Evolutionary conservation across 2,888 invertebrate genomes (phyloP).

Genomic region (Parnassius mnemosyne): DNA sequence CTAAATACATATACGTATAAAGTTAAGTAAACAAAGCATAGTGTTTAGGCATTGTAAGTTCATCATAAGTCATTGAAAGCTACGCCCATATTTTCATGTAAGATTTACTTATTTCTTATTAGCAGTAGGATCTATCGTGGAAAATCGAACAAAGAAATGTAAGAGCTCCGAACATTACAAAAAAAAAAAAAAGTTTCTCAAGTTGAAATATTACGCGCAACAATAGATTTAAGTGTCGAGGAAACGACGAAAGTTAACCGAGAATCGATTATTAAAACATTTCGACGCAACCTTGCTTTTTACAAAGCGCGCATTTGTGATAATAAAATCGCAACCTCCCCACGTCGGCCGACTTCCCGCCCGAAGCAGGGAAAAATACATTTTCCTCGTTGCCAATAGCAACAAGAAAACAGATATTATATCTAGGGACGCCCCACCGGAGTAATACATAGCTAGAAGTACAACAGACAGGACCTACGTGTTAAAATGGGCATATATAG

Average conservation of each 20-base stretch:
- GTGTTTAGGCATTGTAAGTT: no score
- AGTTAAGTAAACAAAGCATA: no score
- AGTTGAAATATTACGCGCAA: background rate
- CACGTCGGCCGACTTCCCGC: slow-evolving; percentile 32
- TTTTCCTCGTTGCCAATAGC: slow-evolving; percentile 66
- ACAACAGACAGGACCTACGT: slow-evolving; percentile 39
- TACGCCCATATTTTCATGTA: no score
- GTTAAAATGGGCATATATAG: slow-evolving; percentile 64
- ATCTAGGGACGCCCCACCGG: slow-evolving; percentile 53
- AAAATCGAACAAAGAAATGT: no score
- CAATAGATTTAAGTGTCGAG: slow-evolving; percentile 11
- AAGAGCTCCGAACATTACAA: no score
- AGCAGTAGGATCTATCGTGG: no score
- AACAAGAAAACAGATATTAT: slow-evolving; percentile 67
- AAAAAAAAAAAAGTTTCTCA: no score
- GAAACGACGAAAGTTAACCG: slow-evolving; percentile 11
- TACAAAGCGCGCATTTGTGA: slow-evolving; percentile 32
- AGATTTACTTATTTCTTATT: no score
- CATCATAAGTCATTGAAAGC: no score
- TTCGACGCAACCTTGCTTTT: slow-evolving; percentile 19
- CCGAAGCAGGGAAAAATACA: slow-evolving; percentile 57
- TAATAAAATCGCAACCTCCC: slow-evolving; percentile 40
- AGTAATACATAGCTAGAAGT: slow-evolving; percentile 46
- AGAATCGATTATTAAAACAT: slow-evolving; percentile 29
- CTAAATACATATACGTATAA: no score